Evolutionary conservation across 2,113 vertebrate genomes (phyloP), one percentile per base, ranked within the genome.

Genomic region (Anarrhichthys ocellatus): DNA sequence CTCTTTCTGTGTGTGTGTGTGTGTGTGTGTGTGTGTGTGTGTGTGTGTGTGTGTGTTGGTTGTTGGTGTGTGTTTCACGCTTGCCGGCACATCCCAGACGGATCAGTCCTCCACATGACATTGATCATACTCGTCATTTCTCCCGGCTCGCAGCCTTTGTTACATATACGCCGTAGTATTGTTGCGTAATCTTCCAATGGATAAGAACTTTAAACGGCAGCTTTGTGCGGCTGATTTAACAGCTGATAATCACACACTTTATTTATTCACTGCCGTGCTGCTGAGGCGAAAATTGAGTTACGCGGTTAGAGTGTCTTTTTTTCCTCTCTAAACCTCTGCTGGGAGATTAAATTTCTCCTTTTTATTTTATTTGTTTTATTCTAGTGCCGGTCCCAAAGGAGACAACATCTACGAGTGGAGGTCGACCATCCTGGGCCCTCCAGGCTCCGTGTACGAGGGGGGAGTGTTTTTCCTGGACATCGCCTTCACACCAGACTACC

Each of bases 361-460:
- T 66, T 62, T 48, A 32, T 40, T 4, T 34, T 34, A 34, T 34
- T 65, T 42, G 86, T 80, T 82, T 82, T 54, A 62, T 61, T 56
- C 10, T 90, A 99, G 97, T 76, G 98, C 98, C 1, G 98, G 97
- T 24, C 98, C 98, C 63, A 99, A 99, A 96, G 97, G 98, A 87
- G 97, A 99, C 95, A 99, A 99, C 95, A 98, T 99, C 95, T 99
- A 99, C 11, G 98, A 99, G 90, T 99, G 98, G 98, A 96, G 98
- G 94, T 99, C 98, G 29, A 99, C 98, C 93, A 99, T 99, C 95
- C 95, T 99, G 91, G 98, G 98, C 83, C 98, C 98, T 67, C 98
- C 98, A 0, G 98, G 98, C 91, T 99, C 98, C 46, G 98, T 99
- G 88, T 99, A 99, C 36, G 98, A 99, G 94, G 98, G 98, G 91